Evolutionary conservation across 2,888 invertebrate genomes (phyloP), one percentile per base, ranked within the genome.

Genomic region (Morpho achilles): DNA sequence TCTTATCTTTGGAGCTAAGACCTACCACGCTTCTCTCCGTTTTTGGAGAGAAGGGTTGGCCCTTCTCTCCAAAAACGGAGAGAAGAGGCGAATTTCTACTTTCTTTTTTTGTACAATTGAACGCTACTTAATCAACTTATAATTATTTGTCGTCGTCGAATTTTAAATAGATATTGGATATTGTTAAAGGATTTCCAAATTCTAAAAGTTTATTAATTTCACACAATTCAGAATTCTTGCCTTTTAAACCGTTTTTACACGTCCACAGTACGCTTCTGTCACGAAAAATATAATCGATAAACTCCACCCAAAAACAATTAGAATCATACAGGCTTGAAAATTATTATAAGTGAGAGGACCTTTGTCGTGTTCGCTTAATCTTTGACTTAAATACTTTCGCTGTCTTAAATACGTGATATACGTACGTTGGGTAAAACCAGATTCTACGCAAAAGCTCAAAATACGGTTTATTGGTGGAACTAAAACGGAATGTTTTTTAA

Each of bases 401-500:
- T 63, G 64, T 3, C 61, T 60, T 22, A 74, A 59, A 60, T 79
- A 75, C 23, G 60, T 66, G 2, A 56, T 60, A 56, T 73, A 74
- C 52, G 69, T 59, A 22, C 66, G 61, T 7, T 80, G 69, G 10
- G 72, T 67, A 45, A 82, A 75, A 7, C 83, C 84, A 3, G 68
- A 69, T 66, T 84, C 84, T 8, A 75, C 61, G 39, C 71, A 64
- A n/a, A 64, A 65, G 46, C 71, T 73, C 55, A 84, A 61, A 39
- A 76, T 58, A 22, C 65, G 63, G 57, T 65, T 77, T 1, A 82
- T 53, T 2, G 79, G 73, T 7, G 58, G 42, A 3, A 68, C 62
- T 6, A 82, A 53, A 0, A 77, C 73, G 3, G 80, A 79, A 67
- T 69, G 72, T 52, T 75, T 80, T 52, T 65, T 80, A 40, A 77